Base-by-base conservation (phyloP, 1,140 invertebrate species). In the Thalassaphorura encarpata region DNA sequence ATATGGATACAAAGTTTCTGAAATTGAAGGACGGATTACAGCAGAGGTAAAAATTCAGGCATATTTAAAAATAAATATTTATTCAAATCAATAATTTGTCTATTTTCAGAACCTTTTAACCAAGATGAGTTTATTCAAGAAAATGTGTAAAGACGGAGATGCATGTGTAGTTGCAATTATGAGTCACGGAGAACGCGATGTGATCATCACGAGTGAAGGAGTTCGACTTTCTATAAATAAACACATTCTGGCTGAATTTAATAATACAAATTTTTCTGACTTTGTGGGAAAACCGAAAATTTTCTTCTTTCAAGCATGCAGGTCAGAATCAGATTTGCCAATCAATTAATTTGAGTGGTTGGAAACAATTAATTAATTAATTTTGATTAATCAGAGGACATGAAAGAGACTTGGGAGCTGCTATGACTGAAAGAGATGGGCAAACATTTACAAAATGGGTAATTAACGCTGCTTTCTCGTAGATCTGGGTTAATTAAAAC, bases 301-400 rank as follows among this genome's bases (percentile, higher is more conserved):
- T 58, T 84, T 88, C 62, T 79, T 89, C 33, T 85, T 85, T 66
- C 85, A 87, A 69, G 76, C 79, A 41, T 87, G 85, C 69, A 77
- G 83, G 77, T 79, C 66, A 53, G 31, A 60, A 52, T 52, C 42
- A 31, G 33, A 47, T 15, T 52, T 29, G 46, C 36, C 3, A 21
- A 13, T 33, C 23, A 43, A 27, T 43, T 2, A 43, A 54, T 13
- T 43, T 11, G 3, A 42, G 5, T 5, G 27, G 19, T 26, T n/a
- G 8, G n/a, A 36, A 21, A 39, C 27, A 18, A 11, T 39, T 51
- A 6, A n/a, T 36, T 8, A 18, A 18, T 21, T 42, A 27, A 27
- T 21, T 31, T 21, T 43, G 18, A 16, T 18, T 0, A n/a, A n/a
- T 19, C 27, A 54, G 52, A 13, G 52, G 52, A 19, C 18, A 46